Percentiles rank a stretch among this genome's conserved stretches.
These are phyloP conservation scores for Tenthredo amoena DNA, from an alignment of 2,888 invertebrate species.

Conservation along the genomic window DNA sequence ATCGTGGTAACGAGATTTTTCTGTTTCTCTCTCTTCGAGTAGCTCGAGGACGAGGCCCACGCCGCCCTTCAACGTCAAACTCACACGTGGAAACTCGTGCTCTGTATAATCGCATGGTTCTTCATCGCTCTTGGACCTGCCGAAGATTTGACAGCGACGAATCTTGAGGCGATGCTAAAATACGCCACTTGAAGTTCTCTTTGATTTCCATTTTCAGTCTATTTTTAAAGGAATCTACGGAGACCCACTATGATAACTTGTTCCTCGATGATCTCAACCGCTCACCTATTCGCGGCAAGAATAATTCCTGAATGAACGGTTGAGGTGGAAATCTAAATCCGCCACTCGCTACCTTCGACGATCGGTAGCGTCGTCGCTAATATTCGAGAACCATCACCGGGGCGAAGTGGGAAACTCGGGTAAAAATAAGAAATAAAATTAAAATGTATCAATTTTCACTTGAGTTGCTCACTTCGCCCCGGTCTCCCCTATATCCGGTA, in stretches of 20 bases:
- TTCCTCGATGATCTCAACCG: not conserved
- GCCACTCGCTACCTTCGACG: not conserved
- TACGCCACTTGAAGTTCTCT: slow-evolving; percentile 58
- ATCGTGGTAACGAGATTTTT: not conserved
- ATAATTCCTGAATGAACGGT: not conserved
- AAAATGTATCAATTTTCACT: not conserved
- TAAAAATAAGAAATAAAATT: too few species aligned
- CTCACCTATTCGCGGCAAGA: not conserved
- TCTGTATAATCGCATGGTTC: slow-evolving; percentile 72
- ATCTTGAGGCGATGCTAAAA: slow-evolving; percentile 70
- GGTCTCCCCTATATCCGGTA: too few species aligned
- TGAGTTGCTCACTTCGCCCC: not conserved
- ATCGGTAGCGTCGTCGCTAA: not conserved
- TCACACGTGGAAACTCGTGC: slow-evolving; percentile 69
- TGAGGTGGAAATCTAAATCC: not conserved
- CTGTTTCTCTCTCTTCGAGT: slow-evolving; percentile 47
- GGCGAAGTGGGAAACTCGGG: too few species aligned
- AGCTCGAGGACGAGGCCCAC: slow-evolving; percentile 63
- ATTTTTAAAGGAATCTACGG: too few species aligned
- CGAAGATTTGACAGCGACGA: slow-evolving; percentile 69
- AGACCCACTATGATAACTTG: not conserved
- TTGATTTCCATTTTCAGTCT: too few species aligned
- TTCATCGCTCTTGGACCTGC: slow-evolving; percentile 70
- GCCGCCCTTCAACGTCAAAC: slow-evolving; percentile 67
- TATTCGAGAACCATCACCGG: not conserved